Evolutionary conservation across 2,113 vertebrate genomes (phyloP).

Genomic region (Struthidea cinerea): DNA sequence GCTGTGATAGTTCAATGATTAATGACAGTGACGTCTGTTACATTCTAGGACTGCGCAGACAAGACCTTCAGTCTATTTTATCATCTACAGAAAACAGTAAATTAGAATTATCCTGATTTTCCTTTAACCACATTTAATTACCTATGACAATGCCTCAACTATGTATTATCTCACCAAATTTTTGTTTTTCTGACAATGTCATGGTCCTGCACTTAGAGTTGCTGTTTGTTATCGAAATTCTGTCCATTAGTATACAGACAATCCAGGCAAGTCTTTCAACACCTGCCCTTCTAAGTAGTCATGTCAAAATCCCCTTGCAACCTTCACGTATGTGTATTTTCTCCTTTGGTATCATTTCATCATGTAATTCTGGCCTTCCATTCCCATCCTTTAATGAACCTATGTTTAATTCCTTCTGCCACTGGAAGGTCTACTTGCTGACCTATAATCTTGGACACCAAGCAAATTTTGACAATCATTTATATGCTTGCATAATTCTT

Average conservation of each 20-base stretch:
- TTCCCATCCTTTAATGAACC: background rate
- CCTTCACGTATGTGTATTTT: background rate
- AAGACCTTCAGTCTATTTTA: background rate
- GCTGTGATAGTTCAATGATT: background rate
- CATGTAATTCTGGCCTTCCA: background rate
- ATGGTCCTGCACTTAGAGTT: background rate
- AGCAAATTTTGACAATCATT: background rate
- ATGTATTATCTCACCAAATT: background rate
- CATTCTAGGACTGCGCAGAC: background rate
- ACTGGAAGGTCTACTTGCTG: background rate
- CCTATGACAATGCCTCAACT: background rate
- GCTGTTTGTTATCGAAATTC: background rate
- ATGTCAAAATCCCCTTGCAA: background rate
- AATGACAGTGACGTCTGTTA: background rate
- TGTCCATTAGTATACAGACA: background rate
- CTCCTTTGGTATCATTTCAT: background rate
- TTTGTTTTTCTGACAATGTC: background rate
- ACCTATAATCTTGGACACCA: background rate
- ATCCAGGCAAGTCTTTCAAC: background rate
- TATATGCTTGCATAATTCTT: background rate
- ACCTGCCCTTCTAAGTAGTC: background rate
- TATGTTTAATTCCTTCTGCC: background rate
- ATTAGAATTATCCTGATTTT: background rate
- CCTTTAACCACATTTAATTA: background rate
- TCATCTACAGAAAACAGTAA: background rate